Evolutionary conservation across 1,140 invertebrate genomes (phyloP).

Genomic region (Samia ricini): DNA sequence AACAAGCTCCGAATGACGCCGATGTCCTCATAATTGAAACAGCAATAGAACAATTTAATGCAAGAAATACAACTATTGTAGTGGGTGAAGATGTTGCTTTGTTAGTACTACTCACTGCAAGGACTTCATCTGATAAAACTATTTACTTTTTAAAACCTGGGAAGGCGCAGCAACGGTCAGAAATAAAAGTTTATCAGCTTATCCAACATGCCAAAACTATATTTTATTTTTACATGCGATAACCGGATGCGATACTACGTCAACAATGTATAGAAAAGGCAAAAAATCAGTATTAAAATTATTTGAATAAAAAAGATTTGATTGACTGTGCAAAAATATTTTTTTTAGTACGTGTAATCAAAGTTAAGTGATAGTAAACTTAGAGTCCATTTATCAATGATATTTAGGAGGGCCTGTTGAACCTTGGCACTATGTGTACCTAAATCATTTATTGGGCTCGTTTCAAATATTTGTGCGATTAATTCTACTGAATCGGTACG

Average conservation of each 20-base stretch:
- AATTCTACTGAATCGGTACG: too few relatives aligned
- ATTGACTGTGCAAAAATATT: conserved; percentile 46
- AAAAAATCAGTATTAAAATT: conserved; percentile 35
- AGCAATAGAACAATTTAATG: conserved; percentile 44
- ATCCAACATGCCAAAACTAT: conserved; percentile 40
- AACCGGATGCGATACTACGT: conserved; percentile 44
- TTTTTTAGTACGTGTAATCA: too few relatives aligned
- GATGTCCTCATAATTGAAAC: conserved; percentile 51
- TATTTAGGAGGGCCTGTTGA: too few relatives aligned
- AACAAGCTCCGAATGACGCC: conserved; percentile 48
- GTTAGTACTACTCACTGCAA: conserved; percentile 47
- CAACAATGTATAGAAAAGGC: conserved; percentile 49
- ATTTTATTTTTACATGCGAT: conserved; percentile 50
- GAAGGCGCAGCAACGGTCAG: conserved; percentile 36
- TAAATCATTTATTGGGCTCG: too few relatives aligned
- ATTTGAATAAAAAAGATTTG: conserved; percentile 37
- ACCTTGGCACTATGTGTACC: too few relatives aligned
- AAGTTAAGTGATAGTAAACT: too few relatives aligned
- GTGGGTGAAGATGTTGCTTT: conserved; percentile 59
- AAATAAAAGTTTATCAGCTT: conserved; percentile 48
- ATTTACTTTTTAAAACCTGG: conserved; percentile 41
- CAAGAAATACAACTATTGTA: conserved; percentile 42
- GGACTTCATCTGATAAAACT: conserved; percentile 32
- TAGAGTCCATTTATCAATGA: too few relatives aligned
- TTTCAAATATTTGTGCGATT: too few relatives aligned